Base-by-base conservation (phyloP, 2,888 invertebrate genomes). In the Pycnomerus fuliginosus region DNA sequence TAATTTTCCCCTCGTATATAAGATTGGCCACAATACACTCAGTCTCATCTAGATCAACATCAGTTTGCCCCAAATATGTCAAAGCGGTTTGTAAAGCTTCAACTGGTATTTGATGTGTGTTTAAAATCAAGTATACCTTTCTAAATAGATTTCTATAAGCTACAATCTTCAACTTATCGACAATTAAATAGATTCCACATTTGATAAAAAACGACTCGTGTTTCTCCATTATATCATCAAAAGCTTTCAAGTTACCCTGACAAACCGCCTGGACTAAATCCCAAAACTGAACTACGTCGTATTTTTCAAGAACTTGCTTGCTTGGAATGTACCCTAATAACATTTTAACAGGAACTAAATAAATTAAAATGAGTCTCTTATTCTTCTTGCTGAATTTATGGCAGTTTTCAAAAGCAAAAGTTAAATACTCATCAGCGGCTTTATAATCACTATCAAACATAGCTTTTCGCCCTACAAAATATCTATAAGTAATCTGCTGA, bases 381-480 rank as follows among this genome's bases (percentile, higher is more conserved):
- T 99, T 99, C 62, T 85, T 89, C 40, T 76, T 79, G 46, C 87
- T 88, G 38, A 80, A 78, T 47, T 77, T 79, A 56, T 93, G 92
- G 62, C 98, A 97, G 62, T 90, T 85, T 66, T 87, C 83, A 70
- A 98, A 98, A 0, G 98, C 96, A 71, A 86, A 99, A 0, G 90
- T 85, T 13, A 99, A 73, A 64, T 87, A 90, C 65, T 92, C 88
- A 69, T 98, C 95, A 13, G 98, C 98, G 71, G 84, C 80, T 69
- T 87, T 86, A 66, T 95, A 95, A 68, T 98, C 93, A 39, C 94
- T 94, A 72, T 99, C 98, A 69, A 98, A 99, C 93, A 99, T 97
- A 2, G 95, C 92, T 70, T 98, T 97, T 16, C 97, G 80, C 0
- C 98, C 98, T 11, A 96, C 92, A 74, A 94, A 98, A 72, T 97